A percentile compares a stretch with the other conserved stretches of the same genome.
Conservation (phyloP, 2,888 invertebrate genomes). For the Trachelus troglodyta region DNA sequence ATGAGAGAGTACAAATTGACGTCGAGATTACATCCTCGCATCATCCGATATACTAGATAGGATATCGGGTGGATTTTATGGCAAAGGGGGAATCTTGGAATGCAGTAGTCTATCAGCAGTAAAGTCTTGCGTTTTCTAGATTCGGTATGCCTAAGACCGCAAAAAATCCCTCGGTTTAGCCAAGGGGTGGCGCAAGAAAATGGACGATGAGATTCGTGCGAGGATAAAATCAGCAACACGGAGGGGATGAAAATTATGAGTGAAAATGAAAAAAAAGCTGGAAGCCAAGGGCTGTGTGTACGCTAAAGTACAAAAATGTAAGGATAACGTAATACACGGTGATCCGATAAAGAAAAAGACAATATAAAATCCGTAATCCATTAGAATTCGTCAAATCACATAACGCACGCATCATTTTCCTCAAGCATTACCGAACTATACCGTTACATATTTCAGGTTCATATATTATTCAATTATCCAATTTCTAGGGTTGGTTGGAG, state of each 20-base stretch:
- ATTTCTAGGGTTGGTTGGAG: constrained; percentile 27
- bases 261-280: neutral
- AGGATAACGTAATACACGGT: neutral
- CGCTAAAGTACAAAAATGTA: neutral
- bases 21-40: neutral
- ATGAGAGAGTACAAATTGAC: neutral
- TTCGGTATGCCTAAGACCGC: constrained; percentile 20
- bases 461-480: constrained; percentile 37
- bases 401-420: constrained; percentile 18
- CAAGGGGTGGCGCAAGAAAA: neutral
- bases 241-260: neutral
- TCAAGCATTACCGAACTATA: neutral
- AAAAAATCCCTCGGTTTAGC: neutral
- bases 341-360: constrained; percentile 12
- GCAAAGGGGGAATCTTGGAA: constrained; percentile 47
- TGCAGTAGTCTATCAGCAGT: constrained; percentile 48
- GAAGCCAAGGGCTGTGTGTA: neutral
- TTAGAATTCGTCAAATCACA: constrained; percentile 30
- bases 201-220: neutral
- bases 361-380: constrained; percentile 39
- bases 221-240: neutral
- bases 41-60: neutral
- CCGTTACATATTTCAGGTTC: constrained; percentile 16
- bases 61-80: constrained; percentile 31
- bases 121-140: constrained; percentile 42